These are phyloP conservation scores for Lutraria lutraria DNA, from an alignment of 2,888 invertebrate genomes.

Conservation along the genomic window DNA sequence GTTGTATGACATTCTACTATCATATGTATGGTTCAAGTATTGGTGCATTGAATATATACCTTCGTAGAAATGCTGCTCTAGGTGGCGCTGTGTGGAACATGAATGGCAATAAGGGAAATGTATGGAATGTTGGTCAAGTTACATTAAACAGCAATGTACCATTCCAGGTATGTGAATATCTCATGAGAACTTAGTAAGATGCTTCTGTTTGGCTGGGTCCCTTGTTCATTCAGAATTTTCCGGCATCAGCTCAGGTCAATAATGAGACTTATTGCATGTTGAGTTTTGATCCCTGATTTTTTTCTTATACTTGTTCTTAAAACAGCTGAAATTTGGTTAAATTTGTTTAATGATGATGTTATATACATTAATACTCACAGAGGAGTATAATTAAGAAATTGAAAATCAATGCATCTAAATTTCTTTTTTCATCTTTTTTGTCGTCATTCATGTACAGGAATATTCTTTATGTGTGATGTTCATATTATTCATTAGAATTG, in stretches of 20 bases:
- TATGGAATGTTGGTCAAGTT: conserved; percentile 80
- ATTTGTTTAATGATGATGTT: too few species aligned
- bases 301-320: too few species aligned
- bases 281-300: too few species aligned
- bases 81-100: conserved; percentile 77
- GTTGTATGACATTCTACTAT: conserved; percentile 83
- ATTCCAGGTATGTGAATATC: conserved; percentile 73
- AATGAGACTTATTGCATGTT: not conserved
- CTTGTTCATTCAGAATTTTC: too few species aligned
- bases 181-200: not conserved
- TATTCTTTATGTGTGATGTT: too few species aligned
- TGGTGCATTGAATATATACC: conserved; percentile 79
- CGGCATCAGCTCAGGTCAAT: not conserved
- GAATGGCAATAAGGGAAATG: conserved; percentile 76
- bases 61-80: conserved; percentile 60
- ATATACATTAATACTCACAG: too few species aligned
- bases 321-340: too few species aligned
- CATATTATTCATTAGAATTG: too few species aligned
- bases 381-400: too few species aligned
- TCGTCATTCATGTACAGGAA: too few species aligned
- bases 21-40: conserved; percentile 82
- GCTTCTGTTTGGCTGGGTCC: not conserved
- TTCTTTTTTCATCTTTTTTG: too few species aligned
- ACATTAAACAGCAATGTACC: conserved; percentile 74
- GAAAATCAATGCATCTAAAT: too few species aligned